Conservation (phyloP, 2,113 vertebrate genomes). For the Motacilla alba region DNA sequence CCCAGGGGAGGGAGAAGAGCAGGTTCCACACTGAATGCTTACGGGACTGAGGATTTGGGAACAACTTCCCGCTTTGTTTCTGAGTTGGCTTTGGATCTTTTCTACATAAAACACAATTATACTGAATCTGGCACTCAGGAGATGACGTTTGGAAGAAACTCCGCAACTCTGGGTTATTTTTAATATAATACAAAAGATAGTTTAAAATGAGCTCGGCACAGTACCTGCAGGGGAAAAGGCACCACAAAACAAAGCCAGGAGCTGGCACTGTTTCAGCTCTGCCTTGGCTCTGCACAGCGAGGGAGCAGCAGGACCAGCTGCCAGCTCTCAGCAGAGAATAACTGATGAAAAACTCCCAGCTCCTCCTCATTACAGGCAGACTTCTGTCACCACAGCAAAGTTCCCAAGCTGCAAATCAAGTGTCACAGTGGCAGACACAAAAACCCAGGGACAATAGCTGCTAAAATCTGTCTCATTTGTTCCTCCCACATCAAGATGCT, state of each 20-base stretch:
- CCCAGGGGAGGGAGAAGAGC: neutral
- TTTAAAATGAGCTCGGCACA: neutral
- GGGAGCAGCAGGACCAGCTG: neutral
- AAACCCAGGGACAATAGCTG: neutral
- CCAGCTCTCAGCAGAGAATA: neutral
- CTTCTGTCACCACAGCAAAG: neutral
- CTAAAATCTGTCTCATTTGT: neutral
- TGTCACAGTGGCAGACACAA: neutral
- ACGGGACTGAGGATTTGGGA: neutral
- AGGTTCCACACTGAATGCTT: neutral
- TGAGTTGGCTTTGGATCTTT: neutral
- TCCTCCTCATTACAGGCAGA: neutral
- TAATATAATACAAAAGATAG: neutral
- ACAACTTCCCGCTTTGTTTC: neutral
- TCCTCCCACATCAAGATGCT: neutral
- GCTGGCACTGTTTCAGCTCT: neutral
- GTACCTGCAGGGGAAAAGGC: neutral
- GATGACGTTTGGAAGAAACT: neutral
- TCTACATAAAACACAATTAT: neutral
- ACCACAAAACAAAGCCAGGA: neutral
- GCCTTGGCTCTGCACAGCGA: neutral
- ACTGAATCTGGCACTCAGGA: neutral
- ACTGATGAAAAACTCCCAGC: neutral
- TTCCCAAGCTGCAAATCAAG: neutral
- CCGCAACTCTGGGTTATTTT: neutral